Percentiles rank a stretch among this genome's conserved stretches.
Conservation (phyloP, 1,140 invertebrate species). For the Aphaenogaster rudis region DNA sequence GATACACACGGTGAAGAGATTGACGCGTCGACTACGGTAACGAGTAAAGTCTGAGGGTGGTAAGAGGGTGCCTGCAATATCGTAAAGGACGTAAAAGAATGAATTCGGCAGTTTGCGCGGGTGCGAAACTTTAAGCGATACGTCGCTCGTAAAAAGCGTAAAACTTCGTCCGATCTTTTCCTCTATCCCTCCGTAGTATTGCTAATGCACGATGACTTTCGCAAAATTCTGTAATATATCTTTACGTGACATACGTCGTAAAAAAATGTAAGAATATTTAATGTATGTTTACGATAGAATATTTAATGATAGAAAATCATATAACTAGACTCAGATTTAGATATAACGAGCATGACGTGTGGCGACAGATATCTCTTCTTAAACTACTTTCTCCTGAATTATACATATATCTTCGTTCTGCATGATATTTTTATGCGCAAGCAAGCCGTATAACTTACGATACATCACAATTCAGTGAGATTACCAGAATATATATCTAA, state of each 20-base stretch:
- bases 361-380: background rate
- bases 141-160: slow-evolving; percentile 36
- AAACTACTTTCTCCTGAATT: background rate
- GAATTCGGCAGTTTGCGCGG: slow-evolving; percentile 4
- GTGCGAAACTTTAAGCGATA: slow-evolving; percentile 38
- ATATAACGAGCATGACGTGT: background rate
- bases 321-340: background rate
- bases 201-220: slow-evolving; percentile 26
- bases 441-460: slow-evolving; percentile 27
- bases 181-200: background rate
- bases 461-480: slow-evolving; percentile 19
- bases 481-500: slow-evolving; percentile 36
- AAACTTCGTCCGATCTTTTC: background rate
- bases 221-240: background rate
- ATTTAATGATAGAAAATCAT: background rate
- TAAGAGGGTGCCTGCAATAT: background rate
- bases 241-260: background rate
- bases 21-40: slow-evolving; percentile 4
- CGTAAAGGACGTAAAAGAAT: slow-evolving; percentile 40
- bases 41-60: background rate
- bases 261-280: background rate
- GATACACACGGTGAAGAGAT: slow-evolving; percentile 13
- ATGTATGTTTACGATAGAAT: slow-evolving; percentile 2
- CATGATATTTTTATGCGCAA: slow-evolving; percentile 11
- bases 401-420: background rate